Conservation (phyloP, 2,888 invertebrate genomes). For the Toxonevra muliebris region DNA sequence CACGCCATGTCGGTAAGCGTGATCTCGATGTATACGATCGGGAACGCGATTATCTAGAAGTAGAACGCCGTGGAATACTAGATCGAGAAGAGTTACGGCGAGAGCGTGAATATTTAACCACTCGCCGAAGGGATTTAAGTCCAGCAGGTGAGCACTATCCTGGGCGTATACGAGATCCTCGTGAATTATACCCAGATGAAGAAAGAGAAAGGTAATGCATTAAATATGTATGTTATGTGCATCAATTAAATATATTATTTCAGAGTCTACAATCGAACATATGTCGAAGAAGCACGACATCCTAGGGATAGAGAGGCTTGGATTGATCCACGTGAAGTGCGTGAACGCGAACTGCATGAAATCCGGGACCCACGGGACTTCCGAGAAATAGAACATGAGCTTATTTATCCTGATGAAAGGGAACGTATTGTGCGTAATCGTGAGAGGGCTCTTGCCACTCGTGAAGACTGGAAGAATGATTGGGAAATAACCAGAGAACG, state of each 20-base stretch:
- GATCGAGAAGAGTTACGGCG: slow-evolving; percentile 59
- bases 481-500: slow-evolving; percentile 51
- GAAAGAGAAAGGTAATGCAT: slow-evolving; percentile 54
- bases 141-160: slow-evolving; percentile 56
- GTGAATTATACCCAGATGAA: slow-evolving; percentile 60
- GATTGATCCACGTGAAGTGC: slow-evolving; percentile 52
- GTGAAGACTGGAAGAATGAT: slow-evolving; percentile 55
- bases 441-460: slow-evolving; percentile 46
- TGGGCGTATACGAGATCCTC: slow-evolving; percentile 53
- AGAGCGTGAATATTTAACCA: slow-evolving; percentile 54
- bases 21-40: slow-evolving; percentile 57
- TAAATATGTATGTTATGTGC: background rate
- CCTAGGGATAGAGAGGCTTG: slow-evolving; percentile 51
- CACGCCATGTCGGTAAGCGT: slow-evolving; percentile 52
- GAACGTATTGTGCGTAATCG: slow-evolving; percentile 50
- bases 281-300: slow-evolving; percentile 54
- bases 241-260: slow-evolving; percentile 13
- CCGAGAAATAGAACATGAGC: slow-evolving; percentile 50
- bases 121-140: slow-evolving; percentile 57
- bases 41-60: slow-evolving; percentile 50
- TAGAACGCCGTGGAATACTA: slow-evolving; percentile 53
- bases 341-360: slow-evolving; percentile 44
- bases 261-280: slow-evolving; percentile 57
- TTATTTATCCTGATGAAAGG: slow-evolving; percentile 52
- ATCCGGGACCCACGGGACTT: slow-evolving; percentile 39